Evolutionary conservation across 1,140 invertebrate genomes (phyloP).

Genomic region (Carposina sasakii): DNA sequence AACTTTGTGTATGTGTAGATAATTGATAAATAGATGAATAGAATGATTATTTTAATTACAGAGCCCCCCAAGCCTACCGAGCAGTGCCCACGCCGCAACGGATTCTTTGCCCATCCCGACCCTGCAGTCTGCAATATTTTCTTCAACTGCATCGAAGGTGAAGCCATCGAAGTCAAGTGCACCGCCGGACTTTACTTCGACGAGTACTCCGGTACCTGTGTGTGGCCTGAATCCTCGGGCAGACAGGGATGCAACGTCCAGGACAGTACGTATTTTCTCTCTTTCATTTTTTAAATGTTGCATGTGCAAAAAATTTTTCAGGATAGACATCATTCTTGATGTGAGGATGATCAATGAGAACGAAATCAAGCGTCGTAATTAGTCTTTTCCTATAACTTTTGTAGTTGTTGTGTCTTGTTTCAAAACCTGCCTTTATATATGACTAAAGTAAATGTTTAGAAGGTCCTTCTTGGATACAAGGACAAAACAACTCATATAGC

Average conservation of each 20-base stretch:
- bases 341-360: no score
- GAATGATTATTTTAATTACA: conserved; percentile 47
- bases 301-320: no score
- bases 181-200: conserved; percentile 91
- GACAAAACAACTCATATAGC: no score
- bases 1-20: neutral
- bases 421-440: no score
- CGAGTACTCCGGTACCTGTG: conserved; percentile 88
- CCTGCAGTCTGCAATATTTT: conserved; percentile 86
- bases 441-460: no score
- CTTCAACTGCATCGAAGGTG: conserved; percentile 91
- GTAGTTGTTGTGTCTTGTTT: no score
- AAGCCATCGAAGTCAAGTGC: conserved; percentile 85
- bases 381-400: no score
- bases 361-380: no score
- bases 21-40: no score
- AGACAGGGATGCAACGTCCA: conserved; percentile 79
- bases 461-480: no score
- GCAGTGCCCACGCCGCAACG: conserved; percentile 87
- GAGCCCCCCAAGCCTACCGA: conserved; percentile 82
- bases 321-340: no score
- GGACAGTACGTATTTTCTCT: conserved; percentile 61
- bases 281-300: no score
- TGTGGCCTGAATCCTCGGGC: conserved; percentile 88
- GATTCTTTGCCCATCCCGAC: conserved; percentile 91